These are phyloP conservation scores for Dasyornis broadbenti DNA, from an alignment of 2,113 vertebrate species.

Conservation along the genomic window DNA sequence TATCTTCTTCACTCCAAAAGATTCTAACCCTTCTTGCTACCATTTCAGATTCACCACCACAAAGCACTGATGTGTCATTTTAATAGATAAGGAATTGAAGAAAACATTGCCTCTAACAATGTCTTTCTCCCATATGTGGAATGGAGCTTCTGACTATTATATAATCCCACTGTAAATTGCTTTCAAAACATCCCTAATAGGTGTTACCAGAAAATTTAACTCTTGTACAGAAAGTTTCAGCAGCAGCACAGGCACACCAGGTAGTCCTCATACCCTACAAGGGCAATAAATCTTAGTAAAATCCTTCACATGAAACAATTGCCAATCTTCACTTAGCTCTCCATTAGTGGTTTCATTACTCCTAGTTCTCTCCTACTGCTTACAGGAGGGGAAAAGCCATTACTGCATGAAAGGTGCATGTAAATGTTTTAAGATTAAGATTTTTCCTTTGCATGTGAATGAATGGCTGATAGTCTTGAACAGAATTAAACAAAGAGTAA, in stretches of 20 bases:
- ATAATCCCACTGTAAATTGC: background rate
- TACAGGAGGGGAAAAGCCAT: background rate
- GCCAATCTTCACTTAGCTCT: background rate
- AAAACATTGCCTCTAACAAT: background rate
- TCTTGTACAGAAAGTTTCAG: background rate
- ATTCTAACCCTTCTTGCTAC: background rate
- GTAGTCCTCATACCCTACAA: background rate
- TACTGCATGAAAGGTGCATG: background rate
- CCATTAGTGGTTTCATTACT: background rate
- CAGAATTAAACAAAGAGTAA: background rate
- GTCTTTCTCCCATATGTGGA: background rate
- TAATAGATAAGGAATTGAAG: background rate
- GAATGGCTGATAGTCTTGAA: background rate
- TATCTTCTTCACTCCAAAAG: background rate
- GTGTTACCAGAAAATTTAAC: background rate
- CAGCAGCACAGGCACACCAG: background rate
- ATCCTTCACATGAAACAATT: background rate
- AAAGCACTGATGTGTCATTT: background rate
- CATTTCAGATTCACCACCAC: background rate
- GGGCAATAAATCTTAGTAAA: background rate
- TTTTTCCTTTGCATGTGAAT: background rate
- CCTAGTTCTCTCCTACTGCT: background rate
- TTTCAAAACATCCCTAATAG: background rate
- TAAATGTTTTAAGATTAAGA: background rate
- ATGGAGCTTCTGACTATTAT: background rate